Evolutionary conservation across 2,888 invertebrate genomes (phyloP), one percentile per base, ranked within the genome.

Genomic region (Actias luna): DNA sequence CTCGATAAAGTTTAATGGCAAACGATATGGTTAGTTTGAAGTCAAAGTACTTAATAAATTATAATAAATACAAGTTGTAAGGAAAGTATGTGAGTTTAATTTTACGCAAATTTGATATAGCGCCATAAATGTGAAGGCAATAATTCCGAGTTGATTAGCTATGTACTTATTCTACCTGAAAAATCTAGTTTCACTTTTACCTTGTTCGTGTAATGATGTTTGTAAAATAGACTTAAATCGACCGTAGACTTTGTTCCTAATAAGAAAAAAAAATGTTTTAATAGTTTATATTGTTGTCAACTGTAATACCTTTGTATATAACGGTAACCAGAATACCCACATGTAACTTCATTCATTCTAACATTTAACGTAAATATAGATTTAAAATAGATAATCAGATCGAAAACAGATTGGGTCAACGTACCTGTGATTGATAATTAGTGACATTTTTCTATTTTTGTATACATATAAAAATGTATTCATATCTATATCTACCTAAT

Each of bases 81-180:
- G 77, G 78, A 85, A 84, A 87, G 80, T 79, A 80, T 77, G 77
- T 77, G 75, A 71, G 83, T 88, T 84, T 85, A 92, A 92, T 92
- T 92, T 92, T 89, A 86, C 92, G 92, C 90, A 91, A 89, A 88
- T 91, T 90, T 90, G 84, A 89, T 85, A 81, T 81, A 78, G 78
- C 79, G 80, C 85, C 77, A 83, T 90, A 88, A 91, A 87, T 74
- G 77, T 74, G 64, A 65, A 67, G 68, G 70, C 71, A 73, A 68
- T 71, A 67, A 66, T 59, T 67, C 68, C 25, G 69, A 67, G 69
- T 69, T 76, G 72, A 77, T 78, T 78, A 69, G 59, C 25, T 36
- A n/a, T 46, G 58, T 58, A 35, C 39, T 60, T 61, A 52, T 63
- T 60, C 36, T 42, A 50, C 33, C 35, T 59, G 29, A 22, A 58